These are phyloP conservation scores for Zophobas morio DNA, from an alignment of 1,140 invertebrate genomes.

Conservation along the genomic window DNA sequence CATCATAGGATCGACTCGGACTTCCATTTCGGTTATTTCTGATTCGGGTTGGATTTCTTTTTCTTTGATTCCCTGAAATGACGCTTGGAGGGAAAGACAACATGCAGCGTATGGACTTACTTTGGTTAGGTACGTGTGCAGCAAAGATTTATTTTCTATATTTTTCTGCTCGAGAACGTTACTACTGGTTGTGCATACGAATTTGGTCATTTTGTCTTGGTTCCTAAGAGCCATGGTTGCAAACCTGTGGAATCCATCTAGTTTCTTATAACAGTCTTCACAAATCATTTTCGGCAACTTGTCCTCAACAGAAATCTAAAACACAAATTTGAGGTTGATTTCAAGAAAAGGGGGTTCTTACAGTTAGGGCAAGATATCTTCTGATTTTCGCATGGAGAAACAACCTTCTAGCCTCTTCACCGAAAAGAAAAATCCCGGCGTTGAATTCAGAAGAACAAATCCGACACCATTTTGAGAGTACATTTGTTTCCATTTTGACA, in stretches of 20 bases:
- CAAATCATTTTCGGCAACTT: constrained; percentile 74
- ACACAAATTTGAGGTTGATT: constrained; percentile 6
- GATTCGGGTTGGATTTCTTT: constrained; percentile 48
- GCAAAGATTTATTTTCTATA: constrained; percentile 67
- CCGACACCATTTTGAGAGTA: constrained; percentile 66
- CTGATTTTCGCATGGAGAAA: constrained; percentile 72
- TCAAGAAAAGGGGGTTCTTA: constrained; percentile 55
- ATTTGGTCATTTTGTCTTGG: constrained; percentile 70
- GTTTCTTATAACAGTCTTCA: constrained; percentile 69
- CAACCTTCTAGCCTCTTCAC: constrained; percentile 70
- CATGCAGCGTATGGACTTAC: constrained; percentile 58
- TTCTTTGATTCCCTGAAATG: constrained; percentile 56
- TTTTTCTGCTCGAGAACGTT: constrained; percentile 61
- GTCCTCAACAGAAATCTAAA: constrained; percentile 67
- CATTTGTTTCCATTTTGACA: constrained; percentile 60
- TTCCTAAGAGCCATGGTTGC: constrained; percentile 72
- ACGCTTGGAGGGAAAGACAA: background rate
- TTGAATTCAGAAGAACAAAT: constrained; percentile 70
- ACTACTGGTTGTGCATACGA: constrained; percentile 64
- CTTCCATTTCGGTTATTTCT: constrained; percentile 73
- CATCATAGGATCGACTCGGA: constrained; percentile 74
- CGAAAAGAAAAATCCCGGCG: constrained; percentile 69
- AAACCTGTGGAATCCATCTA: constrained; percentile 73
- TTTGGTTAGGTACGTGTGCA: constrained; percentile 73
- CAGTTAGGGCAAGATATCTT: constrained; percentile 72